These are phyloP conservation scores for Epinephelus coioides DNA, from an alignment of 2,797 vertebrate genomes.

Conservation along the genomic window DNA sequence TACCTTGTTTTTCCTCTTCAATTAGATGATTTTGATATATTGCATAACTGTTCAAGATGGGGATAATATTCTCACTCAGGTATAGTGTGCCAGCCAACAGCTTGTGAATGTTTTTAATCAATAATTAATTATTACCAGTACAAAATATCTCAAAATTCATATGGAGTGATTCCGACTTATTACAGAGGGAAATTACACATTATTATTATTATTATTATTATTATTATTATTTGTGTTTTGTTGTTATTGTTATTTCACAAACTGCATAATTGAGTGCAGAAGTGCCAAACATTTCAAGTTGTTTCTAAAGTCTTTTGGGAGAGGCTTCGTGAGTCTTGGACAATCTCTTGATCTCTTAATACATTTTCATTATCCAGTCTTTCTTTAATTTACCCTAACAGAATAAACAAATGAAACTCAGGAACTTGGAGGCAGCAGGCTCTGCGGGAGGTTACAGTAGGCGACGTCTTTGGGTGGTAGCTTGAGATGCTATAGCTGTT, in stretches of 20 bases:
- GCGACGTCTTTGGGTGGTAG: slow-evolving; percentile 86
- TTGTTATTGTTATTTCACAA: slow-evolving; percentile 70
- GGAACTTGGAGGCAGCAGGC: slow-evolving; percentile 92
- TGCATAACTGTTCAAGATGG: slow-evolving; percentile 97
- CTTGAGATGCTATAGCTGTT: slow-evolving; percentile 81
- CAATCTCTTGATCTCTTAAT: slow-evolving; percentile 94
- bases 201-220: slow-evolving; percentile 72
- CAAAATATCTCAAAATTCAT: slow-evolving; percentile 89
- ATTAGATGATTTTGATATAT: slow-evolving; percentile 93
- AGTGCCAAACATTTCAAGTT: slow-evolving; percentile 96
- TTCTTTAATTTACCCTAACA: slow-evolving; percentile 87
- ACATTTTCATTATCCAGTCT: slow-evolving; percentile 80
- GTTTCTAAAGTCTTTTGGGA: slow-evolving; percentile 92
- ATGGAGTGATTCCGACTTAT: slow-evolving; percentile 84
- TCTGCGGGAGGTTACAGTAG: slow-evolving; percentile 78
- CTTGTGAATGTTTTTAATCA: slow-evolving; percentile 99
- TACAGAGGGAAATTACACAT: slow-evolving; percentile 77
- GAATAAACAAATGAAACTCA: slow-evolving; percentile 90
- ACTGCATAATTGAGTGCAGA: slow-evolving; percentile 88
- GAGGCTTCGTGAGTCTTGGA: slow-evolving; percentile 94
- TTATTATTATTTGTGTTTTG: slow-evolving; percentile 56
- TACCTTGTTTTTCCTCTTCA: slow-evolving; percentile 91
- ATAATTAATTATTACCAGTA: slow-evolving; percentile 86
- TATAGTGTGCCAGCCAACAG: slow-evolving; percentile 99
- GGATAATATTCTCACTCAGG: slow-evolving; percentile 99